A percentile compares a stretch with the other conserved stretches of the same genome.
phyloP scores from a whole-genome alignment of 2,888 invertebrate species.

The Allolobophora icterica region DNA sequence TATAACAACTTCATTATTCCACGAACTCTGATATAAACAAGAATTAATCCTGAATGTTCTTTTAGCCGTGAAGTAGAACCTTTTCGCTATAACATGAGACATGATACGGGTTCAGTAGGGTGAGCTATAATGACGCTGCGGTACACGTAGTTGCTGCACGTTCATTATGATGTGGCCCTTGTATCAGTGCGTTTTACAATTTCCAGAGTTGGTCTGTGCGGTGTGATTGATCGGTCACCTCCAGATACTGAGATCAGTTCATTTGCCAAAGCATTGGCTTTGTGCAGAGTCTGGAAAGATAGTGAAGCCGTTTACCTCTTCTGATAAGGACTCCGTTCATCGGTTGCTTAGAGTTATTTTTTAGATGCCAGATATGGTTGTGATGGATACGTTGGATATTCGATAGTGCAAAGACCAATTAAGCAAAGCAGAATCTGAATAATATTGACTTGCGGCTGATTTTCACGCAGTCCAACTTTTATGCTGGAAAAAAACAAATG shows the following conservation, averaged over 20 bases:
- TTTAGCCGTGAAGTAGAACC: neutral
- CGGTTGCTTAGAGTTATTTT: neutral
- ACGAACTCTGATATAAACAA: neutral
- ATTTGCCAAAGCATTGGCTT: neutral
- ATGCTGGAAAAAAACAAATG: too few species aligned
- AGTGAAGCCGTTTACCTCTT: neutral
- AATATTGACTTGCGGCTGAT: neutral
- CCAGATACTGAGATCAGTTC: constrained; percentile 1
- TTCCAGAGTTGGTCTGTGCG: neutral
- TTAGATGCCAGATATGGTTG: neutral
- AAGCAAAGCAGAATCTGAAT: neutral
- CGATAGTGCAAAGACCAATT: neutral
- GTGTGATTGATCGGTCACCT: neutral
- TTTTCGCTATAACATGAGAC: neutral
- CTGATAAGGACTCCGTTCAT: neutral
- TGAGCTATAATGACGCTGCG: neutral
- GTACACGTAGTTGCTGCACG: neutral
- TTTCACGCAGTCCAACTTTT: too few species aligned
- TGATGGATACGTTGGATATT: neutral
- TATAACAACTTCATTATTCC: neutral
- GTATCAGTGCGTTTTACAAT: neutral
- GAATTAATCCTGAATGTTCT: neutral
- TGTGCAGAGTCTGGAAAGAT: constrained; percentile 13
- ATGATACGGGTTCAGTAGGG: neutral
- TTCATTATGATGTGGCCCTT: neutral